Conservation (phyloP, 2,888 invertebrate species). For the Acanthoscelides obtectus region DNA sequence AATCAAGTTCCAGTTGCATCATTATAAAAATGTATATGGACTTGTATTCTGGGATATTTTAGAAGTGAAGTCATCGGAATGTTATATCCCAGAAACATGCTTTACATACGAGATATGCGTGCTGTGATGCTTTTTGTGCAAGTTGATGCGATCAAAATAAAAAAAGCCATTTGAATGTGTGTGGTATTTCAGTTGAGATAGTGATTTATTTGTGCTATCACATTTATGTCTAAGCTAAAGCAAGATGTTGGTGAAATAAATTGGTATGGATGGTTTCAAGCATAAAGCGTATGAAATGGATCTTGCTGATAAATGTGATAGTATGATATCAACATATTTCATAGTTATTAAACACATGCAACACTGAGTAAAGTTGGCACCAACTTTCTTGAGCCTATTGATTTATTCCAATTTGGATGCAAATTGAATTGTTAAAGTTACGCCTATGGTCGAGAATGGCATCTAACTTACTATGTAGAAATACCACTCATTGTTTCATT, state of each 20-base stretch:
- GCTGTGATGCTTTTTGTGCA: neutral
- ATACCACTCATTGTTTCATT: neutral
- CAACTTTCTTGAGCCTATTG: too few species aligned
- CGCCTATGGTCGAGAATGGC: too few species aligned
- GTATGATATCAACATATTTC: too few species aligned
- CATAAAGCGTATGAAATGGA: neutral
- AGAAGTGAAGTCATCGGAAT: neutral
- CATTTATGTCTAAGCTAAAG: neutral
- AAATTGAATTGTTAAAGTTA: too few species aligned
- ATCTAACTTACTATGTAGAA: neutral
- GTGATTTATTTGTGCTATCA: neutral
- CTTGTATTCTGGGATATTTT: neutral
- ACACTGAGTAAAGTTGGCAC: too few species aligned
- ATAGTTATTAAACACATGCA: too few species aligned
- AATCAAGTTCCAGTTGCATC: neutral
- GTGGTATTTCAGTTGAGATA: neutral
- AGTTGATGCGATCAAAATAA: neutral
- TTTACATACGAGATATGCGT: neutral
- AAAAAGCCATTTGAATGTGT: neutral
- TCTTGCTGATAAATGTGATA: neutral
- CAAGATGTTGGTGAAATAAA: neutral
- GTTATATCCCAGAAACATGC: neutral
- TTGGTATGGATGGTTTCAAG: neutral
- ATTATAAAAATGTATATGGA: neutral
- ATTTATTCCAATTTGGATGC: too few species aligned